Evolutionary conservation across 2,888 invertebrate genomes (phyloP), one percentile per base, ranked within the genome.

Genomic region (Himalopsyche japonica): DNA sequence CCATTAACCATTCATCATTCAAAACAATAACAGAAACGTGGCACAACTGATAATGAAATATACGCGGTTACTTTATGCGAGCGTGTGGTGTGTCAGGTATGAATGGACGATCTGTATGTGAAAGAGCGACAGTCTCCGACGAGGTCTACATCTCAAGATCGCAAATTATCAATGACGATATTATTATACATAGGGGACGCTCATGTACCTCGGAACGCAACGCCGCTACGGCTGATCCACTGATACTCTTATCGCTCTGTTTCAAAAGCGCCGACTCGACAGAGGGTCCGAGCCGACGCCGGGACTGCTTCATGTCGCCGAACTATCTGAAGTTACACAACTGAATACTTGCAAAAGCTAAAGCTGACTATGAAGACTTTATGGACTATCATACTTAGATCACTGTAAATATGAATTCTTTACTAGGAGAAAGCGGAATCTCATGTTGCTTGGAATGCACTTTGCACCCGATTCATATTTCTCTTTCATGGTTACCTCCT

Each of bases 121-220:
- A 83, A 82, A 47, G 43, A 43, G 43, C 15, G 32, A 30, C 37
- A 48, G 76, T 83, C 78, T 82, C 49, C 64, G 79, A 81, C 57
- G 91, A 91, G 91, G 91, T 92, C 92, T 92, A 92, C 91, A 92
- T 92, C 92, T 92, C 92, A 92, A 92, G 91, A 92, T 92, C 92
- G 92, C 92, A 91, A 91, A 78, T 79, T 82, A 76, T 76, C 82
- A 78, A 82, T 82, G 70, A 70, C 70, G 70, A 27, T 27, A 70
- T 70, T 70, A 81, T 80, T 84, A 87, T 87, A 86, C 86, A 90
- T 90, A 89, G 92, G 92, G 92, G 92, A 91, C 91, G 85, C 84
- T 87, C 92, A 92, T 92, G 92, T 92, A 92, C 92, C 92, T 92
- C 92, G 92, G 92, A 92, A 92, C 92, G 91, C 90, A 48, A 81